Base-by-base conservation (phyloP, 1,140 invertebrate genomes). In the Drosophila pachea region DNA sequence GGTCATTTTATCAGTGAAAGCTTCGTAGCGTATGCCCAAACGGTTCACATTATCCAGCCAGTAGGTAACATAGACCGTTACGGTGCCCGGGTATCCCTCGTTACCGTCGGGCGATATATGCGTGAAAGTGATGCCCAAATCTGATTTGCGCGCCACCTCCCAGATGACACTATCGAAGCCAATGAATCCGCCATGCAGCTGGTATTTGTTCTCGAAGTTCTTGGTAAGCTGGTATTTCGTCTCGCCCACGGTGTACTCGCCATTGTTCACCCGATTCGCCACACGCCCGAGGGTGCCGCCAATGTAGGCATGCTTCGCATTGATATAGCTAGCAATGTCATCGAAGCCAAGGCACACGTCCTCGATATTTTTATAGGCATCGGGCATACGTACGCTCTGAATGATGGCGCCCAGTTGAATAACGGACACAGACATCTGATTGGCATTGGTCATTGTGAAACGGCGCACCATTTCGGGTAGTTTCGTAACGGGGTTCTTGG, bases 281-380 rank as follows among this genome's bases (percentile, higher is more conserved):
- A 97, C 94, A 71, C 97, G 91, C 4, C 98, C 98, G 35, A 99
- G 90, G 0, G 96, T 94, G 0, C 94, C 94, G 5, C 98, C 97
- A 82, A 98, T 94, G 83, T 98, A 97, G 0, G 94, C 93, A 61
- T 93, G 92, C 89, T 76, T 72, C 9, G 62, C 52, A 29, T 50
- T 61, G 7, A 75, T 33, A 38, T 87, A 87, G n/a, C 84, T 76
- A 78, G 93, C 89, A 8, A 96, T 90, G 81, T 93, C 91, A 81
- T 96, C 94, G 87, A 94, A 96, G 12, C 96, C 95, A 8, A 96
- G 90, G 0, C 93, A 93, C 6, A 97, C 91, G 86, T 97, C 95
- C 5, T 90, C 91, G 1, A 92, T 42, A 36, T 91, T 89, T 1
- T 94, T 94, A 78, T 93, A 89, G 69, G 92, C 93, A 79, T 96